A percentile compares a stretch with the other conserved stretches of the same genome.
Evolutionary conservation across 2,888 invertebrate genomes (phyloP).

Genomic region (Fabriciana adippe): DNA sequence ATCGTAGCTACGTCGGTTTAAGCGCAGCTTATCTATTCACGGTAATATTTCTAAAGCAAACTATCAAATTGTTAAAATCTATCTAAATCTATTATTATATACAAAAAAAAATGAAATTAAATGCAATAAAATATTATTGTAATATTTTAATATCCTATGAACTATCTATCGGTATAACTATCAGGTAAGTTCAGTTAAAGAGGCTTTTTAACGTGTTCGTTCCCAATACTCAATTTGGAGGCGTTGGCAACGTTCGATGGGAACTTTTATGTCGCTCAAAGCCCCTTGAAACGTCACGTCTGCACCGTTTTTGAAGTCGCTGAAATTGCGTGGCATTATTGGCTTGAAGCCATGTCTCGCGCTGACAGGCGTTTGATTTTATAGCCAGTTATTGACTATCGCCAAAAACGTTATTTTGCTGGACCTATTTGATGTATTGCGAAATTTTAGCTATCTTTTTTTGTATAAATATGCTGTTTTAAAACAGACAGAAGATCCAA

Average conservation of each 20-base stretch:
- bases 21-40: no score
- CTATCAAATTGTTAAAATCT: no score
- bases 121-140: no score
- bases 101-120: no score
- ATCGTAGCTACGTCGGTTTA: no score
- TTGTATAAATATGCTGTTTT: no score
- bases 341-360: constrained; percentile 12
- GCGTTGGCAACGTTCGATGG: constrained; percentile 8
- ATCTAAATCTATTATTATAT: no score
- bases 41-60: no score
- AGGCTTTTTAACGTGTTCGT: not conserved
- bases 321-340: constrained; percentile 31
- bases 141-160: not conserved
- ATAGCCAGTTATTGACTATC: constrained; percentile 21
- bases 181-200: not conserved
- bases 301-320: constrained; percentile 21
- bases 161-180: no score
- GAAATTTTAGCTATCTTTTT: not conserved
- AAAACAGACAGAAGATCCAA: no score
- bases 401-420: not conserved
- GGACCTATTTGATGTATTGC: not conserved
- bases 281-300: constrained; percentile 23
- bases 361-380: constrained; percentile 24
- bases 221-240: constrained; percentile 7
- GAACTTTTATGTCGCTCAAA: constrained; percentile 25